These are phyloP conservation scores for Vombatus ursinus DNA, from an alignment of 2,113 vertebrate species.

Conservation along the genomic window DNA sequence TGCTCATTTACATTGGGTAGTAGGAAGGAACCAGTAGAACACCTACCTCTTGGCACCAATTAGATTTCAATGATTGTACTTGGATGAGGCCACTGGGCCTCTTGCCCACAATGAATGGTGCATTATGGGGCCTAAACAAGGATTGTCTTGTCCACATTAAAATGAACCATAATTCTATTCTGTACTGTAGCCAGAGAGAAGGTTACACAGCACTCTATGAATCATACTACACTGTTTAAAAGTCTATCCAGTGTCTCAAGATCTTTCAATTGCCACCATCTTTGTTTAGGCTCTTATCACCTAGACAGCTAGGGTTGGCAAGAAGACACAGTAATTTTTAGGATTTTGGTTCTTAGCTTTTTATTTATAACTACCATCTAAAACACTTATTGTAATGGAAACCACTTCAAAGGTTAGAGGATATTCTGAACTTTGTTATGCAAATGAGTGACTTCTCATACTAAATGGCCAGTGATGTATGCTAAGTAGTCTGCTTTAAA, in stretches of 20 bases:
- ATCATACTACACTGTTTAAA: neutral
- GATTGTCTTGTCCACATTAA: constrained; percentile 1
- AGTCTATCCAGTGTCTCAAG: neutral
- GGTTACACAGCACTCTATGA: neutral
- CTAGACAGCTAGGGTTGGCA: neutral
- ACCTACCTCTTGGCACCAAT: neutral
- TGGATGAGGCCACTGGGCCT: neutral
- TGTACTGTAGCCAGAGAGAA: neutral
- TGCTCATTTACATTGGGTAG: neutral
- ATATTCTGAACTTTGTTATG: neutral
- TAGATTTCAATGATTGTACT: neutral
- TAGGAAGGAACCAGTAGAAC: neutral
- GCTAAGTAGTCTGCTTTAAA: neutral
- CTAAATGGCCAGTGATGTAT: neutral
- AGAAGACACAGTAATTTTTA: neutral
- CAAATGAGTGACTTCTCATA: neutral
- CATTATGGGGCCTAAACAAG: neutral
- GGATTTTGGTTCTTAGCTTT: constrained; percentile 8
- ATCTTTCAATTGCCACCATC: neutral
- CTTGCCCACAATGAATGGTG: neutral
- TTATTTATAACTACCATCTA: constrained; percentile 14
- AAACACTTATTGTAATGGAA: neutral
- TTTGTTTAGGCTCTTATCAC: neutral
- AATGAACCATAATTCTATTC: neutral
- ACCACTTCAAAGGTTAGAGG: neutral